phyloP scores from a whole-genome alignment of 2,113 vertebrate genomes.

The Brienomyrus brachyistius region DNA sequence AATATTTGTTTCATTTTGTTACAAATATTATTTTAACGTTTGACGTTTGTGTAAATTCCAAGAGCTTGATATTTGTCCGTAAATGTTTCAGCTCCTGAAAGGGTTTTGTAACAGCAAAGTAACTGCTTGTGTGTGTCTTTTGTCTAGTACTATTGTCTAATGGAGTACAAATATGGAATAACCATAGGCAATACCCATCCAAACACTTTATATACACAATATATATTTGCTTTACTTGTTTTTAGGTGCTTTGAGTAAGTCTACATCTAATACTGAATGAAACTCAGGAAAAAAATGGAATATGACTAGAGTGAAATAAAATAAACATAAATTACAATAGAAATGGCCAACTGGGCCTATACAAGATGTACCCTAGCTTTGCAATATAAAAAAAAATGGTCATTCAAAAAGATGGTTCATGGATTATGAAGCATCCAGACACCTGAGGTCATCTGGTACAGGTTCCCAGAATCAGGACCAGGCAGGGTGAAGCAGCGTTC shows the following conservation, averaged over 20 bases:
- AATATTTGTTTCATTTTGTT: not conserved
- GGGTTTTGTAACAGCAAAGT: not conserved
- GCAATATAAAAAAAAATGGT: not conserved
- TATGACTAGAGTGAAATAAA: not conserved
- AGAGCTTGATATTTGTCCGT: not conserved
- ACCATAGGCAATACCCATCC: not conserved
- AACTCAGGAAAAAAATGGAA: not conserved
- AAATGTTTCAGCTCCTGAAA: not conserved
- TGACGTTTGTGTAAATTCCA: not conserved
- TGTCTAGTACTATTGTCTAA: not conserved
- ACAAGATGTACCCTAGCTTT: not conserved
- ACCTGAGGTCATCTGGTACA: not conserved
- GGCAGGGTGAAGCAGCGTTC: not conserved
- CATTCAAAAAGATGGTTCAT: not conserved
- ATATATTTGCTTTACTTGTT: not conserved
- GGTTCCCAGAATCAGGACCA: not conserved
- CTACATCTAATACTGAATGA: not conserved
- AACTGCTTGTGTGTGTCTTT: not conserved
- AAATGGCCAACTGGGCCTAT: not conserved
- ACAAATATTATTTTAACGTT: not conserved
- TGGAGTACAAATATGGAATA: not conserved
- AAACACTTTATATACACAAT: too few relatives aligned
- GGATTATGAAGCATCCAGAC: not conserved
- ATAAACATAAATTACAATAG: not conserved
- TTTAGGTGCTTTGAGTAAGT: not conserved